These are phyloP conservation scores for Hippocampus abdominalis DNA, from an alignment of 2,113 vertebrate genomes.

Conservation along the genomic window DNA sequence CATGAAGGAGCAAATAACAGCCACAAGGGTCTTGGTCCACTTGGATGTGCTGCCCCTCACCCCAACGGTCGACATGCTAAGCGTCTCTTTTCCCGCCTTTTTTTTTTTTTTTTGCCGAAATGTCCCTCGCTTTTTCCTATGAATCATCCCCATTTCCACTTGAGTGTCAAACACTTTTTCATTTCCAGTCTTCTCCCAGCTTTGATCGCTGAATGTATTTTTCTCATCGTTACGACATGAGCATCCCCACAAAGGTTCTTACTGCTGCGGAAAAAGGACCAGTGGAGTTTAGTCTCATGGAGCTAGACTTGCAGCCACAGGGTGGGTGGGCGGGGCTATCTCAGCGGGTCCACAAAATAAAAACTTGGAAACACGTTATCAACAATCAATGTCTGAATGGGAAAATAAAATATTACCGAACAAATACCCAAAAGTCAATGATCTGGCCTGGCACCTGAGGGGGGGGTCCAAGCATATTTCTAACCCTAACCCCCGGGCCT, in stretches of 20 bases:
- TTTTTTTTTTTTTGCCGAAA: neutral
- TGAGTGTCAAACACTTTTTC: neutral
- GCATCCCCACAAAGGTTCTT: neutral
- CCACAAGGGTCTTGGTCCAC: constrained; percentile 69
- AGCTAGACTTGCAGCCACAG: too few relatives aligned
- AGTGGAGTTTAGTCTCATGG: too few relatives aligned
- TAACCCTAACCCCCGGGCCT: too few relatives aligned
- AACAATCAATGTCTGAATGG: too few relatives aligned
- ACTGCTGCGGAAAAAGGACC: neutral
- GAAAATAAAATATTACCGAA: too few relatives aligned
- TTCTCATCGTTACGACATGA: neutral
- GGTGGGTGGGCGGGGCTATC: too few relatives aligned
- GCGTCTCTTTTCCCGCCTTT: constrained; percentile 32
- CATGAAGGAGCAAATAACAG: constrained; percentile 72
- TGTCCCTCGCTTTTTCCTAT: neutral
- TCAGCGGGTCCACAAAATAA: too few relatives aligned
- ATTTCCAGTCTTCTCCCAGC: neutral
- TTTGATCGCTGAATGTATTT: neutral
- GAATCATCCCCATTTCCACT: neutral
- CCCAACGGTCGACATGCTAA: constrained; percentile 49
- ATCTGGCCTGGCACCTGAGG: too few relatives aligned
- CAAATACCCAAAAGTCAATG: too few relatives aligned
- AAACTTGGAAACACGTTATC: too few relatives aligned
- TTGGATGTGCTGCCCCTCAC: constrained; percentile 69
- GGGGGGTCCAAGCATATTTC: too few relatives aligned